These are phyloP conservation scores for Paramormyrops hopkinsi DNA, from an alignment of 2,797 vertebrate species.

Conservation along the genomic window DNA sequence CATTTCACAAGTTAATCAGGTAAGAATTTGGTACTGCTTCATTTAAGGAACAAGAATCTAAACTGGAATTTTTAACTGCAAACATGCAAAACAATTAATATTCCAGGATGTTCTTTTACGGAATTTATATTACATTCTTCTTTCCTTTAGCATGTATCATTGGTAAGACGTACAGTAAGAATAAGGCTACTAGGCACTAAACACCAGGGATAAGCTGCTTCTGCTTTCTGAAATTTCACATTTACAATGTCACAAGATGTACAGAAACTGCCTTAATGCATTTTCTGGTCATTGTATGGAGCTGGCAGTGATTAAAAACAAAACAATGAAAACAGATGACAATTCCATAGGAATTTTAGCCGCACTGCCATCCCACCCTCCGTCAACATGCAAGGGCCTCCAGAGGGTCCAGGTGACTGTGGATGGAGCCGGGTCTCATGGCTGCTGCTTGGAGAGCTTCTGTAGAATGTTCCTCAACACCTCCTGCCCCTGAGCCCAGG, in stretches of 20 bases:
- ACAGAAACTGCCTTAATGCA: constrained; percentile 16
- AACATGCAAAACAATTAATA: constrained; percentile 24
- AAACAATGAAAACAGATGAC: constrained; percentile 42
- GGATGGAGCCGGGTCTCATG: background rate
- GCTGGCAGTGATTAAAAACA: constrained; percentile 35
- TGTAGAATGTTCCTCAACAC: constrained; percentile 70
- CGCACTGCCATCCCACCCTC: constrained; percentile 39
- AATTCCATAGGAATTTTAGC: constrained; percentile 92
- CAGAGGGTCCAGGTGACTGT: constrained; percentile 15
- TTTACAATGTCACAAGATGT: constrained; percentile 15
- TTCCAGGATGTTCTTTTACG: background rate
- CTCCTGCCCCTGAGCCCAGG: constrained; percentile 71
- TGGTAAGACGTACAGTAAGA: background rate
- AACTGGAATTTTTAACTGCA: constrained; percentile 1
- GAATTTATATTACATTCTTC: background rate
- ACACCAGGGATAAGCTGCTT: background rate
- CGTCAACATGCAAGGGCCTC: constrained; percentile 30
- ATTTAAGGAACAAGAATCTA: background rate
- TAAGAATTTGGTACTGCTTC: background rate
- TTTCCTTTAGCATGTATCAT: background rate
- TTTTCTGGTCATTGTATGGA: constrained; percentile 15
- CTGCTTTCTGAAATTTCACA: constrained; percentile 29
- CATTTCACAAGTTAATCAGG: constrained; percentile 3
- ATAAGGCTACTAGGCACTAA: constrained; percentile 17
- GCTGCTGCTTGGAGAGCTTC: constrained; percentile 55